phyloP scores from a whole-genome alignment of 2,113 vertebrate genomes.

The Mola mola region DNA sequence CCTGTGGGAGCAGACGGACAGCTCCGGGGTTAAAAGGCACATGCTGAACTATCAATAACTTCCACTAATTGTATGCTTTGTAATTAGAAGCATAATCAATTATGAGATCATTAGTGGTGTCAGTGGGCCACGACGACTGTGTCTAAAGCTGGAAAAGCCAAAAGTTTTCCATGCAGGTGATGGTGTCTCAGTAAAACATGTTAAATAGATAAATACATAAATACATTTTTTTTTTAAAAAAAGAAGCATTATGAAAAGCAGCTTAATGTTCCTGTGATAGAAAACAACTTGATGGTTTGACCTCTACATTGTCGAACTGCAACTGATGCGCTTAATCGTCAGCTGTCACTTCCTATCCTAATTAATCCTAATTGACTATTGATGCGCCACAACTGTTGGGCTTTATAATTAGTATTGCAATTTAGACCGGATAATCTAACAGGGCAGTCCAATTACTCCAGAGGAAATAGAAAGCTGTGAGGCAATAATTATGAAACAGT shows the following conservation, averaged over 20 bases:
- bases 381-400: constrained; percentile 94
- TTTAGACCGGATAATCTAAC: constrained; percentile 87
- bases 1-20: constrained; percentile 79
- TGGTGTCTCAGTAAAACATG: constrained; percentile 5
- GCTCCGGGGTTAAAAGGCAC: constrained; percentile 81
- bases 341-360: constrained; percentile 93
- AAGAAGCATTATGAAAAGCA: not conserved
- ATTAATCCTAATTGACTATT: constrained; percentile 99
- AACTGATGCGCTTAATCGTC: constrained; percentile 91
- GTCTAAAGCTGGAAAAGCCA: constrained; percentile 14
- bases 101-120: constrained; percentile 69
- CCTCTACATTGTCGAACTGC: constrained; percentile 85
- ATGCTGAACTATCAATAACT: constrained; percentile 84
- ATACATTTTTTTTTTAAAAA: constrained; percentile 37
- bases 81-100: constrained; percentile 85
- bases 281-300: constrained; percentile 76
- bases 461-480: constrained; percentile 80
- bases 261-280: constrained; percentile 51
- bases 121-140: constrained; percentile 39
- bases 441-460: constrained; percentile 89
- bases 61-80: constrained; percentile 81
- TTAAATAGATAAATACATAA: constrained; percentile 20
- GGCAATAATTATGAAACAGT: constrained; percentile 78
- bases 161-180: constrained; percentile 12
- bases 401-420: constrained; percentile 97